Evolutionary conservation across 2,113 vertebrate genomes (phyloP).

Genomic region (Piaya cayana): DNA sequence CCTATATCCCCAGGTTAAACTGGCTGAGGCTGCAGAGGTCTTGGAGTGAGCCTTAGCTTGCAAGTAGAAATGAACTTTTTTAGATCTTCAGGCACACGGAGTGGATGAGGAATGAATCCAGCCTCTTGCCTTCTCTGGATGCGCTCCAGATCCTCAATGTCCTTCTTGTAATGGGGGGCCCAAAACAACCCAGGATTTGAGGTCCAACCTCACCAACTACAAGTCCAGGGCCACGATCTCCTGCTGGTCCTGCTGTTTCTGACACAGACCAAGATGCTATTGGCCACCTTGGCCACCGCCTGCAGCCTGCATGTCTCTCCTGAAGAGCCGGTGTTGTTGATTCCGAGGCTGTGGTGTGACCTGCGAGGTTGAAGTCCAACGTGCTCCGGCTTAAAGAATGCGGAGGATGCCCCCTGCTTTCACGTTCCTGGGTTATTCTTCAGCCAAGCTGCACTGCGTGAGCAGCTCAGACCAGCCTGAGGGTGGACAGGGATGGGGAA

Average conservation of each 20-base stretch:
- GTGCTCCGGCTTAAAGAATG: background rate
- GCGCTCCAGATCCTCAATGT: too few relatives aligned
- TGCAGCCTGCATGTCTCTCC: accelerated
- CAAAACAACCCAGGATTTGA: too few relatives aligned
- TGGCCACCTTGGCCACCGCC: too few relatives aligned
- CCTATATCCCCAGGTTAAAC: background rate
- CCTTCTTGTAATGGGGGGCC: too few relatives aligned
- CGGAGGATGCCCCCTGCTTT: background rate
- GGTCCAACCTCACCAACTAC: too few relatives aligned
- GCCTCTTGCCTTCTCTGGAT: background rate
- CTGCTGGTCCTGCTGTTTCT: too few relatives aligned
- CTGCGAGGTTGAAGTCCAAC: background rate
- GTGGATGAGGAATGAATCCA: background rate
- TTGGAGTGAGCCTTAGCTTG: background rate
- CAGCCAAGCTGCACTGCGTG: background rate
- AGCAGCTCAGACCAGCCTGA: background rate
- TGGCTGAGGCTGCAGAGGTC: background rate
- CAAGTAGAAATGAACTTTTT: background rate
- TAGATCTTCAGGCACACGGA: background rate
- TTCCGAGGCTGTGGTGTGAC: background rate
- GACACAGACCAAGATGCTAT: too few relatives aligned
- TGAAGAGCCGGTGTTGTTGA: background rate
- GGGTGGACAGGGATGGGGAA: background rate
- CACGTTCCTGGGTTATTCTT: accelerated
- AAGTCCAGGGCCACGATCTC: too few relatives aligned